phyloP scores from a whole-genome alignment of 1,140 invertebrate species.

The Drosophila dunni region DNA sequence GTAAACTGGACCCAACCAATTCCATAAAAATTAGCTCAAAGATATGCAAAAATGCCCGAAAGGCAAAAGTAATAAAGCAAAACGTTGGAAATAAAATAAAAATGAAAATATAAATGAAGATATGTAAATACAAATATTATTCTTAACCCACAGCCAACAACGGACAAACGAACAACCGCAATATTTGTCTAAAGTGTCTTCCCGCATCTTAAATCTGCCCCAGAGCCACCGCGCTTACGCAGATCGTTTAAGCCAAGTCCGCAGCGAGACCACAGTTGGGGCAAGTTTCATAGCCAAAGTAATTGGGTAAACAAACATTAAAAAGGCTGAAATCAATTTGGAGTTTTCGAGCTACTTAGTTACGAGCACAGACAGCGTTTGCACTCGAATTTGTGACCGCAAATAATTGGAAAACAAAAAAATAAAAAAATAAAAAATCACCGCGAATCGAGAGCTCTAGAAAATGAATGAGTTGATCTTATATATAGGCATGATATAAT shows the following conservation, averaged over 20 bases:
- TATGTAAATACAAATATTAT: constrained; percentile 49
- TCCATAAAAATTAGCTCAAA: constrained; percentile 61
- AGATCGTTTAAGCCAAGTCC: constrained; percentile 20
- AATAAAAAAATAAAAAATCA: constrained; percentile 4
- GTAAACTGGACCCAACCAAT: constrained; percentile 37
- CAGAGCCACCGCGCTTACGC: constrained; percentile 59
- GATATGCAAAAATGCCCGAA: constrained; percentile 52
- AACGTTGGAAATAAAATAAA: constrained; percentile 15
- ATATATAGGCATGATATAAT: constrained; percentile 54
- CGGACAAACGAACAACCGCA: constrained; percentile 22
- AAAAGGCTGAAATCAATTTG: constrained; percentile 41
- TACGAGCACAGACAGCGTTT: not conserved
- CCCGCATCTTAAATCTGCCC: constrained; percentile 34
- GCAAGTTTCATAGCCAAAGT: constrained; percentile 13
- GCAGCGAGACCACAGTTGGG: not conserved
- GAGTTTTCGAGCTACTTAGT: constrained; percentile 43
- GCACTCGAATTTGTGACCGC: constrained; percentile 21
- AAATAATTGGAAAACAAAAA: constrained; percentile 21
- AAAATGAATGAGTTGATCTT: constrained; percentile 35
- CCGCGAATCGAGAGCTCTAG: constrained; percentile 42
- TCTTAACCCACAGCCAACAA: constrained; percentile 19
- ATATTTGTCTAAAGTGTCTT: constrained; percentile 43
- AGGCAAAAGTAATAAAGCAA: constrained; percentile 11
- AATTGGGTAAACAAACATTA: constrained; percentile 39
- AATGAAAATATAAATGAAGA: constrained; percentile 11